These are phyloP conservation scores for Pararge aegeria DNA, from an alignment of 1,140 invertebrate genomes.

Conservation along the genomic window DNA sequence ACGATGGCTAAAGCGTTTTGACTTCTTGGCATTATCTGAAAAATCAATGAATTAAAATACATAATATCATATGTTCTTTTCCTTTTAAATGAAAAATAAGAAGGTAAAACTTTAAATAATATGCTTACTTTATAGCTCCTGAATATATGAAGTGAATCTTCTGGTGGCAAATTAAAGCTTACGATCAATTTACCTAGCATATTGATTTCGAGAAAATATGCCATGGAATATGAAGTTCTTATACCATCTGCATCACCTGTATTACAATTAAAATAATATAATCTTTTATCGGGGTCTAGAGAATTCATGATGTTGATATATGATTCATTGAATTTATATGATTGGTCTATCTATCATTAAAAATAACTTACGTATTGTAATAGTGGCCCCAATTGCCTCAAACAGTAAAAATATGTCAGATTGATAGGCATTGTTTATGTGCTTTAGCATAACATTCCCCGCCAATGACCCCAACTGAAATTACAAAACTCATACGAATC, in stretches of 20 bases:
- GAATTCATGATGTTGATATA: too few species aligned
- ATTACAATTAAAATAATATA: not conserved
- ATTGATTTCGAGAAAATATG: constrained; percentile 55
- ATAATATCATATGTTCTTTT: too few species aligned
- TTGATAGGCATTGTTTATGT: constrained; percentile 85
- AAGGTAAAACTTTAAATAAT: not conserved
- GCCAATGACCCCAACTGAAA: constrained; percentile 85
- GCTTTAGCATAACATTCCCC: constrained; percentile 90
- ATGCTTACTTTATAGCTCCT: constrained; percentile 64
- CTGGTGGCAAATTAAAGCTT: constrained; percentile 55
- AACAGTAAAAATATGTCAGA: constrained; percentile 82
- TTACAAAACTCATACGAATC: not conserved
- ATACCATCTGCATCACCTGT: constrained; percentile 28
- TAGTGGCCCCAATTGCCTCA: constrained; percentile 20
- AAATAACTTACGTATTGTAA: constrained; percentile 22
- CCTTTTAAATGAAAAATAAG: too few species aligned
- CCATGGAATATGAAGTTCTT: constrained; percentile 30
- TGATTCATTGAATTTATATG: too few species aligned
- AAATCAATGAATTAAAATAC: not conserved
- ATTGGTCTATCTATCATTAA: too few species aligned
- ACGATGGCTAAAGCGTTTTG: constrained; percentile 92
- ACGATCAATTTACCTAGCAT: constrained; percentile 60
- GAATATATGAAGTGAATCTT: constrained; percentile 43
- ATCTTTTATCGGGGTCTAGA: too few species aligned
- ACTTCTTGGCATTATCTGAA: constrained; percentile 82